These are phyloP conservation scores for Machimus rusticus DNA, from an alignment of 2,888 invertebrate genomes.

Conservation along the genomic window DNA sequence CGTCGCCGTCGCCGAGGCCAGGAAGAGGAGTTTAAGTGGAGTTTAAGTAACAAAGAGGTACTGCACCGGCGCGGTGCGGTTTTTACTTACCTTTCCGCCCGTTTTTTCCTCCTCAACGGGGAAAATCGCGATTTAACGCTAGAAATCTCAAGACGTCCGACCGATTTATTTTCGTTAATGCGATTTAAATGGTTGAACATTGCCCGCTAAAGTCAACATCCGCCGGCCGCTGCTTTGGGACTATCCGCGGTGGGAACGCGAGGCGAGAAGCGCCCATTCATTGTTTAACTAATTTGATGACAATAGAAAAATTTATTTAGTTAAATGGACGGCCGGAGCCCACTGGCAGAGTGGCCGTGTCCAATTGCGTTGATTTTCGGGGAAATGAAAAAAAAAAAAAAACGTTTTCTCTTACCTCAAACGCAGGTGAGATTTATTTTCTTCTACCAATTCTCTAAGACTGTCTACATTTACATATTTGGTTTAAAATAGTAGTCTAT, in stretches of 20 bases:
- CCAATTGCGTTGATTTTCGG: conserved; percentile 6
- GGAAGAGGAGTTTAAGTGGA: conserved; percentile 27
- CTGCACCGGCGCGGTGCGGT: background rate
- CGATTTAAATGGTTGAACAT: conserved; percentile 36
- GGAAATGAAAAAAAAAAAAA: background rate
- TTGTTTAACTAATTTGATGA: conserved; percentile 36
- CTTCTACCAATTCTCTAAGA: background rate
- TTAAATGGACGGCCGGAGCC: background rate
- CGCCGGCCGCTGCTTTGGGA: background rate
- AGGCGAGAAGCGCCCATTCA: background rate
- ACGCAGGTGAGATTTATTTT: background rate
- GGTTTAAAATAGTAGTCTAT: background rate
- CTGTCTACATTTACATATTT: background rate
- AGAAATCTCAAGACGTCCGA: conserved; percentile 3
- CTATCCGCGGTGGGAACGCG: background rate
- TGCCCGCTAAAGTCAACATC: conserved; percentile 16
- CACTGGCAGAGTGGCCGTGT: background rate
- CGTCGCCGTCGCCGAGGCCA: background rate
- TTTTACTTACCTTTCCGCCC: background rate
- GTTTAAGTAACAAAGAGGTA: conserved; percentile 29
- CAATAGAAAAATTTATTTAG: conserved; percentile 32
- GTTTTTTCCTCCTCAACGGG: background rate
- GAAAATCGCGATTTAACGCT: conserved; percentile 42
- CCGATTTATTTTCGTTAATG: conserved; percentile 33
- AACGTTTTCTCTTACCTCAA: background rate